phyloP scores from a whole-genome alignment of 2,113 vertebrate genomes.

The Sciurus niger region DNA sequence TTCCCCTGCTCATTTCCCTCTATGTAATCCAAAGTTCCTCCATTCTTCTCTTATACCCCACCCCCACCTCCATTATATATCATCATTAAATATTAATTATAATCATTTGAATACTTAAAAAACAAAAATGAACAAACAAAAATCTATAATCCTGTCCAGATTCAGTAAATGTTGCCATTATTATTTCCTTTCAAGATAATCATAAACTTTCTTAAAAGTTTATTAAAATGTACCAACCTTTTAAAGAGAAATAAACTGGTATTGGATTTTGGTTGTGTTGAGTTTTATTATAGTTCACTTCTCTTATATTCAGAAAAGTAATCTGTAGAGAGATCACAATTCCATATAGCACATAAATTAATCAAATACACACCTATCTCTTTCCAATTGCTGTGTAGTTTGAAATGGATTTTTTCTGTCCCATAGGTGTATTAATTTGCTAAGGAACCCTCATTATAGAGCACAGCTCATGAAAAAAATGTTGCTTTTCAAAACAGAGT shows the following conservation, averaged over 20 bases:
- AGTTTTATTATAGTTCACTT: background rate
- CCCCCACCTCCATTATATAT: no score
- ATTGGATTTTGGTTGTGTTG: background rate
- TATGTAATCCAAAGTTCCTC: no score
- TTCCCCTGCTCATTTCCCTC: no score
- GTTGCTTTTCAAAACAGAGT: background rate
- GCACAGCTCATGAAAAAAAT: background rate
- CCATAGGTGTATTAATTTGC: background rate
- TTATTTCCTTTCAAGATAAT: background rate
- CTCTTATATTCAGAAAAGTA: background rate
- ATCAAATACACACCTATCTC: background rate
- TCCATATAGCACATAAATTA: background rate
- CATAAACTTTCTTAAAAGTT: background rate
- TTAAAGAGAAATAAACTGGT: background rate
- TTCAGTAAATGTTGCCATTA: background rate
- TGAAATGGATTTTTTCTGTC: background rate
- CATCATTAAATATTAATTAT: background rate
- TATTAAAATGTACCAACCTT: background rate
- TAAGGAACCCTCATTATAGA: background rate
- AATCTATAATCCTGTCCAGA: background rate
- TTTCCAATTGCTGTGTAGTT: background rate
- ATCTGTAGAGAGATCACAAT: background rate
- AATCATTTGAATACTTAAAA: conserved; percentile 9
- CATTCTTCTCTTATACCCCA: no score
- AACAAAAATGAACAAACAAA: background rate